Percentiles rank a stretch among this genome's conserved stretches.
phyloP scores from a whole-genome alignment of 1,140 invertebrate species.

The Cyphomyrmex costatus region DNA sequence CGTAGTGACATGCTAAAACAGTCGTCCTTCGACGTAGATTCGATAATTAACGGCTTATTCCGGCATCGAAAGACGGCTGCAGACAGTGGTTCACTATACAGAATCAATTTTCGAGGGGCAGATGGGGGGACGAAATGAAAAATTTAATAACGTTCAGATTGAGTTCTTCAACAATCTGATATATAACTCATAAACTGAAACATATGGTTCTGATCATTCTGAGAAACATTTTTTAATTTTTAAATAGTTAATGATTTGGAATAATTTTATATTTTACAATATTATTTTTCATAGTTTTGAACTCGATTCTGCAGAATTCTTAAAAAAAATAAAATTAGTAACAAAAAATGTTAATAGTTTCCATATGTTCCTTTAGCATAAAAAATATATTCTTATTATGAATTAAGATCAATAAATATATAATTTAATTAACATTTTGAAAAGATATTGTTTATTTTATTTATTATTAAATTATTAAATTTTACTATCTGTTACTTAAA shows the following conservation, averaged over 20 bases:
- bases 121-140: background rate
- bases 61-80: background rate
- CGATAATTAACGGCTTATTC: background rate
- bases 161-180: background rate
- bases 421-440: background rate
- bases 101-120: background rate
- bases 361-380: too few relatives aligned
- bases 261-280: too few relatives aligned
- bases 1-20: background rate
- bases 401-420: too few relatives aligned
- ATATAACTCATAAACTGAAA: too few relatives aligned
- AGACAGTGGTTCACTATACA: background rate
- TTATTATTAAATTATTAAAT: background rate
- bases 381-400: too few relatives aligned
- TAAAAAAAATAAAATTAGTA: too few relatives aligned
- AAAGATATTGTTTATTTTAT: background rate
- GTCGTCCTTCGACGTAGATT: background rate
- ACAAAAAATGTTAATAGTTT: too few relatives aligned
- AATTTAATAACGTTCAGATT: background rate
- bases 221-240: too few relatives aligned
- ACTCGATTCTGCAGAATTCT: too few relatives aligned
- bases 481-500: background rate
- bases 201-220: too few relatives aligned
- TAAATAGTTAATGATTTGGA: too few relatives aligned
- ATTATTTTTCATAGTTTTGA: too few relatives aligned